Percentiles rank a stretch among this genome's conserved stretches.
These are phyloP conservation scores for Dicycla oo DNA, from an alignment of 2,888 invertebrate genomes.

Conservation along the genomic window DNA sequence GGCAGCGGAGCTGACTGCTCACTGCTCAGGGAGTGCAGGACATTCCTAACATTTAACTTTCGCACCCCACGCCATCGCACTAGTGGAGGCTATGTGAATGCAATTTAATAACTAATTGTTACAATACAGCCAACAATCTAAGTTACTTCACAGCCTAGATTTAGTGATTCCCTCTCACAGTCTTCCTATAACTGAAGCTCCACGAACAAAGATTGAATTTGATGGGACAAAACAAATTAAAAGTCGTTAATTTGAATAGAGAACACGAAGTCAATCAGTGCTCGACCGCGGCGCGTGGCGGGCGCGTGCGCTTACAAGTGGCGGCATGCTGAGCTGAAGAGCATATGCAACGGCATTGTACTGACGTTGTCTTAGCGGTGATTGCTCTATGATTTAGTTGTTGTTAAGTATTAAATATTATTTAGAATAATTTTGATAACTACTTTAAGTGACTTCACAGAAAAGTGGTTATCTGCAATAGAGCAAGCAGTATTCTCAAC, in stretches of 20 bases:
- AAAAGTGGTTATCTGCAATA: neutral
- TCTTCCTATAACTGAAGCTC: conserved; percentile 4
- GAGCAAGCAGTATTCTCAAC: neutral
- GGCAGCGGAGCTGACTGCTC: neutral
- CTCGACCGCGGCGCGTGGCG: conserved; percentile 76
- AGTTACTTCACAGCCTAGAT: neutral
- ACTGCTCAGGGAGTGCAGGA: neutral
- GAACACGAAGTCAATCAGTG: conserved; percentile 69
- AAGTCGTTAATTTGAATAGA: conserved; percentile 64
- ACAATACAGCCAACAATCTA: neutral
- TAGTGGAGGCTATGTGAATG: neutral
- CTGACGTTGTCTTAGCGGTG: conserved; percentile 39
- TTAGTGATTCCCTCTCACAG: neutral
- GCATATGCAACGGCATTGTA: conserved; percentile 80
- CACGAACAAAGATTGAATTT: conserved; percentile 40
- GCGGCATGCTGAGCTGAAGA: conserved; percentile 84
- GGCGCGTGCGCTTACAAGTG: conserved; percentile 80
- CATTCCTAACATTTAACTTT: neutral
- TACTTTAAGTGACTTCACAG: neutral
- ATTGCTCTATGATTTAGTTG: conserved; percentile 24
- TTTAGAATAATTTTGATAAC: neutral
- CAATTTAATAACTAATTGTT: neutral
- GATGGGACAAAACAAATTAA: conserved; percentile 56
- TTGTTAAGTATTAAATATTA: neutral
- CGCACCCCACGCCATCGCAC: neutral